Conservation (phyloP, 2,113 vertebrate genomes). For the Brachyistius frenatus region DNA sequence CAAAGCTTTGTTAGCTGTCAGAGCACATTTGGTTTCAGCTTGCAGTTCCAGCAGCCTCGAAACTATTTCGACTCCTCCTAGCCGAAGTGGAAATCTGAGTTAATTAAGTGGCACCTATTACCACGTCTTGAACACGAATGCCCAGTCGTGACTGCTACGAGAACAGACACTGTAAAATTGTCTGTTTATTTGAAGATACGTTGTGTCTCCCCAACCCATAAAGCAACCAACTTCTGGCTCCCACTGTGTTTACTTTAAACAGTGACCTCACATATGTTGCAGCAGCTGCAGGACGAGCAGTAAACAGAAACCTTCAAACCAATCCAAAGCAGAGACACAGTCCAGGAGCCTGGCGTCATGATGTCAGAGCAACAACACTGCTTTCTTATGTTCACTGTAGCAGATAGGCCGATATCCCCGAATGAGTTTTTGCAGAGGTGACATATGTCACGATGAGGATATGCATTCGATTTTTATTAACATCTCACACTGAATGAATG, state of each 20-base stretch:
- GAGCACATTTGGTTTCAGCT: slow-evolving; percentile 57
- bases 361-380: background rate
- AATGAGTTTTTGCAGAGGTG: slow-evolving; percentile 41
- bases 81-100: slow-evolving; percentile 13
- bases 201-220: slow-evolving; percentile 36
- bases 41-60: slow-evolving; percentile 23
- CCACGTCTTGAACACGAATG: background rate
- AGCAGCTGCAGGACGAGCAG: slow-evolving; percentile 29
- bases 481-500: background rate
- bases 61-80: slow-evolving; percentile 23
- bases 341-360: slow-evolving; percentile 2
- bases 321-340: slow-evolving; percentile 2
- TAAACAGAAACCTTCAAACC: slow-evolving; percentile 30
- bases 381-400: slow-evolving; percentile 2
- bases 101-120: background rate
- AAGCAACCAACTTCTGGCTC: slow-evolving; percentile 42
- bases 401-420: slow-evolving; percentile 1
- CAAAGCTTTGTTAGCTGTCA: slow-evolving; percentile 50
- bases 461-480: slow-evolving; percentile 17
- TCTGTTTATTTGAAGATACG: slow-evolving; percentile 55
- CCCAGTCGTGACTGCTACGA: background rate
- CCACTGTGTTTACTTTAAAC: slow-evolving; percentile 51
- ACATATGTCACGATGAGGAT: slow-evolving; percentile 12
- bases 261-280: slow-evolving; percentile 56
- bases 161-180: slow-evolving; percentile 38